These are phyloP conservation scores for Maccullochella peelii DNA, from an alignment of 2,113 vertebrate genomes.

Conservation along the genomic window DNA sequence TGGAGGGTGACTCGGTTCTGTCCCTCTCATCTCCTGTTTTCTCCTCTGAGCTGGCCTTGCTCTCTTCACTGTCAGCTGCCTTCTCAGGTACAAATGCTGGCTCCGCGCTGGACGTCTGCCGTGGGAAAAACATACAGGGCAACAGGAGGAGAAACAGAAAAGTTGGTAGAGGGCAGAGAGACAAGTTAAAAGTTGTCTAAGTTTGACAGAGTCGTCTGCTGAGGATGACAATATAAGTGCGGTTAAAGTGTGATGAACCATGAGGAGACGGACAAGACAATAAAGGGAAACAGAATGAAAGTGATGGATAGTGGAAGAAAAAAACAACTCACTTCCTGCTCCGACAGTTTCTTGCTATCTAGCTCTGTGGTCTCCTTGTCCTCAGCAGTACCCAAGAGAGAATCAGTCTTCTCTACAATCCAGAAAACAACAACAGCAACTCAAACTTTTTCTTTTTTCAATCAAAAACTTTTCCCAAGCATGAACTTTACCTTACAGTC, in stretches of 20 bases:
- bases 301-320: not conserved
- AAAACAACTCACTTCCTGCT: conserved; percentile 84
- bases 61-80: conserved; percentile 72
- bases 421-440: conserved; percentile 35
- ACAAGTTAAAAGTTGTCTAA: conserved; percentile 40
- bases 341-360: conserved; percentile 83
- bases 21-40: conserved; percentile 83
- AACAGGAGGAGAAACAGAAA: conserved; percentile 15
- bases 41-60: conserved; percentile 83
- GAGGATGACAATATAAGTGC: conserved; percentile 6
- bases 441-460: not conserved
- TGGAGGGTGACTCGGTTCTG: conserved; percentile 72
- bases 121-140: conserved; percentile 23
- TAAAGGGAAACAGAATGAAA: conserved; percentile 13
- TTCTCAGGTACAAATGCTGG: conserved; percentile 76
- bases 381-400: conserved; percentile 81
- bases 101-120: conserved; percentile 76
- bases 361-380: conserved; percentile 88
- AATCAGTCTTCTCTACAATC: conserved; percentile 88
- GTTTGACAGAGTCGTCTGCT: conserved; percentile 42
- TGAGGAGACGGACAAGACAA: conserved; percentile 25
- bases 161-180: conserved; percentile 38
- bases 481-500: not conserved
- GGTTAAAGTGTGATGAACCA: conserved; percentile 34
- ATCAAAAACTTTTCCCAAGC: not conserved